Base-by-base conservation (phyloP, 1,140 invertebrate species). In the Ylistrum balloti region DNA sequence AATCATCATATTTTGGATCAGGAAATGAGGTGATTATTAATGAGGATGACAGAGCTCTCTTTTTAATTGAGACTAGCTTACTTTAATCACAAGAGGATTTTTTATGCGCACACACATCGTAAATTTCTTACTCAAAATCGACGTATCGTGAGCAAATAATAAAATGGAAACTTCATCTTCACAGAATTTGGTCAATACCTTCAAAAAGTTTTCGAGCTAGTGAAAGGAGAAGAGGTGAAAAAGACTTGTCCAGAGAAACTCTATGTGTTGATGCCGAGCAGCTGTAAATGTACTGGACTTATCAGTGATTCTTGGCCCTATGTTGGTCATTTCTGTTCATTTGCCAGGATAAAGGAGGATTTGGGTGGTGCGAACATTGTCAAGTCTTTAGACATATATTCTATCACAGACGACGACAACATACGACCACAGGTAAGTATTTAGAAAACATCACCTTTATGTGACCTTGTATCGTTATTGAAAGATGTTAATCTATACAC, bases 221-320 rank as follows among this genome's bases (percentile, higher is more conserved):
- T 17, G 5, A 74, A 74, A 28, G 5, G 17, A 74, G 22, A 7
- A 11, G n/a, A 28, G 2, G 22, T 48, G 1, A 13, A 17, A 2
- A 74, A 11, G 13, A 28, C 22, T 28, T 74, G 56, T 74, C 56
- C 56, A 1, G 56, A 74, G 13, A 74, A 74, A 74, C 15, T 74
- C 1, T 74, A 74, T 11, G 56, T 74, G 56, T 74, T 74, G 56
- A 74, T 74, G 56, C 56, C 56, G n/a, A 74, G n/a, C 1, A 74
- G 56, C 56, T 74, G 56, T 74, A 74, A 74, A 74, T 74, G 56
- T 11, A 74, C 56, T 28, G 56, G 56, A 74, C 56, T 74, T 28
- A 28, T 74, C n/a, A 74, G 56, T n/a, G 15, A 74, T 28, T 3
- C 15, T 1, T 74, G 22, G 22, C 56, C 22, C 22, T 28, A 74